phyloP scores from a whole-genome alignment of 1,140 invertebrate species.

The Nomia melanderi region DNA sequence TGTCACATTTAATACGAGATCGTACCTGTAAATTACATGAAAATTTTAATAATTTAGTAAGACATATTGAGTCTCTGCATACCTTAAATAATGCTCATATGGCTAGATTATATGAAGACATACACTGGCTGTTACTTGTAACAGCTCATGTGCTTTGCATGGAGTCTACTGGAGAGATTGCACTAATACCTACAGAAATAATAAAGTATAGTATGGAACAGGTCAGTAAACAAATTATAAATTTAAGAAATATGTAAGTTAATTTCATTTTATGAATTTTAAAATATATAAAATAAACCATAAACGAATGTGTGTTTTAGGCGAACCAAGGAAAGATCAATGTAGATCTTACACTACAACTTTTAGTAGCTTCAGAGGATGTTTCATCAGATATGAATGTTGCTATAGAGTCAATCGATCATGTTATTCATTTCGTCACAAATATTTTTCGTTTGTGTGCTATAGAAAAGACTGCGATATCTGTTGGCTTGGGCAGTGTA shows the following conservation, averaged over 20 bases:
- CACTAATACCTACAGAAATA: constrained; percentile 89
- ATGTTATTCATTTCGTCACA: constrained; percentile 85
- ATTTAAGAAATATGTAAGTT: no score
- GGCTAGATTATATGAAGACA: constrained; percentile 89
- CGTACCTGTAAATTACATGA: constrained; percentile 83
- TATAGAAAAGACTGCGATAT: constrained; percentile 85
- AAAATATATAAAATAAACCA: neutral
- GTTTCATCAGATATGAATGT: constrained; percentile 80
- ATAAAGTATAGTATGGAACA: constrained; percentile 86
- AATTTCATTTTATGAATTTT: no score
- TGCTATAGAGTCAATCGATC: constrained; percentile 82
- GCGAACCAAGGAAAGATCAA: constrained; percentile 67
- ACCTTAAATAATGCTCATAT: constrained; percentile 82
- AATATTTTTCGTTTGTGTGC: constrained; percentile 86
- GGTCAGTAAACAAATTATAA: constrained; percentile 48
- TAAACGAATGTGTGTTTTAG: constrained; percentile 57
- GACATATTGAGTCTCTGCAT: constrained; percentile 82
- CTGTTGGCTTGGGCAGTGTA: constrained; percentile 83
- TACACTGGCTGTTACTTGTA: constrained; percentile 94
- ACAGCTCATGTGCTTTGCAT: constrained; percentile 88
- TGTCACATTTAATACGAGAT: constrained; percentile 85
- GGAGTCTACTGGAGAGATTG: constrained; percentile 88
- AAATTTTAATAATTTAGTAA: constrained; percentile 83
- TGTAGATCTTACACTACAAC: constrained; percentile 79
- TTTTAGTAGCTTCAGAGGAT: constrained; percentile 79